These are phyloP conservation scores for Ceryle rudis DNA, from an alignment of 2,797 vertebrate species.

Conservation along the genomic window DNA sequence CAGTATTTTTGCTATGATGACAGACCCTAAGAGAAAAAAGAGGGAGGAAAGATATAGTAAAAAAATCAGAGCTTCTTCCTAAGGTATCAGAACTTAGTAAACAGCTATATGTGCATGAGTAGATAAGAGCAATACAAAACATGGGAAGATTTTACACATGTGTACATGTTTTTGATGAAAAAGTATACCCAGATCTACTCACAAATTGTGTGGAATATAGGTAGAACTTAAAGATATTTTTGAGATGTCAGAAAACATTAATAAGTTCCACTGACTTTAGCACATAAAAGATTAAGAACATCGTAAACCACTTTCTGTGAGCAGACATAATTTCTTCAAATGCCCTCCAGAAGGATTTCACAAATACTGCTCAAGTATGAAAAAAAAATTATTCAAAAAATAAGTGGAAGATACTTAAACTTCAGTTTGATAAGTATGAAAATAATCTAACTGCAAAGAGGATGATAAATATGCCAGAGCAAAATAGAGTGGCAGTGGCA, in stretches of 20 bases:
- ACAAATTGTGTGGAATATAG: not conserved
- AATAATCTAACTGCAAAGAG: not conserved
- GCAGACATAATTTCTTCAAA: not conserved
- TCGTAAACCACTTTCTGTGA: not conserved
- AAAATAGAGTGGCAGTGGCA: not conserved
- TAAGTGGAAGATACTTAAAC: not conserved
- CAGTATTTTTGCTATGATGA: constrained; percentile 67
- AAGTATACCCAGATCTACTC: not conserved
- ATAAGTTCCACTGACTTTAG: not conserved
- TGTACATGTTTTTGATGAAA: not conserved
- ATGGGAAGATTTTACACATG: not conserved
- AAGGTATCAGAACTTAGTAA: not conserved
- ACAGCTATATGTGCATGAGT: not conserved
- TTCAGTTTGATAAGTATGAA: not conserved
- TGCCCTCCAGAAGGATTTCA: not conserved
- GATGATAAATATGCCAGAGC: not conserved
- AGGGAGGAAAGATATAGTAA: constrained; percentile 35
- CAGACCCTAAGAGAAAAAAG: constrained; percentile 61
- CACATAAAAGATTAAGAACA: not conserved
- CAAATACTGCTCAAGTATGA: not conserved
- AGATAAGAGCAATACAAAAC: not conserved
- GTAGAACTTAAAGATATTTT: not conserved
- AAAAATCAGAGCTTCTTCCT: constrained; percentile 41
- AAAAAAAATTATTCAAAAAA: not conserved
- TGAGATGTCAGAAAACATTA: not conserved